Conservation (phyloP, 2,888 invertebrate species). For the Sialis lutaria region DNA sequence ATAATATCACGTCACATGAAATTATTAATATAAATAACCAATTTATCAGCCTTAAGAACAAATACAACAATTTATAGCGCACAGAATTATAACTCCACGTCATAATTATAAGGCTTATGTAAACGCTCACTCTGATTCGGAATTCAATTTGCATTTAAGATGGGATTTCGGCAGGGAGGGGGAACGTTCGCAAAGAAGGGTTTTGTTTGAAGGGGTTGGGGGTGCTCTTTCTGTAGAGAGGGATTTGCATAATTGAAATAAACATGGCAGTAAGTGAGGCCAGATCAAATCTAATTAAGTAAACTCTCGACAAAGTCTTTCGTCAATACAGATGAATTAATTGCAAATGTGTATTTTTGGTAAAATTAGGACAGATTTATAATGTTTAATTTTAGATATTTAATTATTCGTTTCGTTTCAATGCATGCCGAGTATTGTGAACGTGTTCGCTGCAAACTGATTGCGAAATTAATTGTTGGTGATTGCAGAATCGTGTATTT, state of each 20-base stretch:
- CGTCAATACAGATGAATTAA: too few relatives aligned
- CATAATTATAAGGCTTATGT: conserved; percentile 17
- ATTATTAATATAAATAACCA: conserved; percentile 4
- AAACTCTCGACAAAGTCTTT: conserved; percentile 13
- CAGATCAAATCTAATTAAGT: conserved; percentile 21
- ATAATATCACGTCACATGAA: not conserved
- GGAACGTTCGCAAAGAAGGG: conserved; percentile 12
- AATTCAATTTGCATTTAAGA: conserved; percentile 23
- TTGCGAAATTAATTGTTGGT: too few relatives aligned
- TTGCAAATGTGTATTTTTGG: too few relatives aligned
- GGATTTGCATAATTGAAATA: conserved; percentile 23
- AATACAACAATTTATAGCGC: conserved; percentile 3
- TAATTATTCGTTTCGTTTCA: too few relatives aligned
- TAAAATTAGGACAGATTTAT: too few relatives aligned
- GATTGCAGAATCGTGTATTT: too few relatives aligned
- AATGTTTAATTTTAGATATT: too few relatives aligned
- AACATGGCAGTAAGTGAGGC: conserved; percentile 22
- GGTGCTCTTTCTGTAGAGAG: conserved; percentile 12
- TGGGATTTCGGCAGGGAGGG: conserved; percentile 13
- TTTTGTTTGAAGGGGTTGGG: conserved; percentile 5
- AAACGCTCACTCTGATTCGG: conserved; percentile 16
- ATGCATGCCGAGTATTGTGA: too few relatives aligned
- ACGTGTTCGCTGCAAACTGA: too few relatives aligned
- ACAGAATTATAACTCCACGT: conserved; percentile 15
- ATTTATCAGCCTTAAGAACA: conserved; percentile 4